phyloP scores from a whole-genome alignment of 2,797 vertebrate species.

The Eidolon dupreanum region DNA sequence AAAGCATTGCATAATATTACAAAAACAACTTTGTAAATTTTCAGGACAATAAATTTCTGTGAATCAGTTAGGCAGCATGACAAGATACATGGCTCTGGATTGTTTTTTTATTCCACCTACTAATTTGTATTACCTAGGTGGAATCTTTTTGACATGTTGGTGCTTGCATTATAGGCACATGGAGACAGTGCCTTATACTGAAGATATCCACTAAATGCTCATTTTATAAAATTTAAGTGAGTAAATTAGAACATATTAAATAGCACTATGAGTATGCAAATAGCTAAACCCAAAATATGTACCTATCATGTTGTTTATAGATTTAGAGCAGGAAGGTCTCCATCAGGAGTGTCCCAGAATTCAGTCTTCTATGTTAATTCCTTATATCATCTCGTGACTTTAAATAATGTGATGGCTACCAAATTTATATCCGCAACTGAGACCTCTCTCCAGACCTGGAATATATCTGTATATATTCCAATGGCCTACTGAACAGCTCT shows the following conservation, averaged over 20 bases:
- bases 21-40: conserved; percentile 48
- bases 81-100: neutral
- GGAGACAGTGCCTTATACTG: neutral
- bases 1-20: conserved; percentile 43
- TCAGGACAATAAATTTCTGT: conserved; percentile 10
- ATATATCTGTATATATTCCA: neutral
- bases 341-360: neutral
- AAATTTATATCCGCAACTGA: neutral
- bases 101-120: neutral
- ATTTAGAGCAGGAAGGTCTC: neutral
- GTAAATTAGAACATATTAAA: neutral
- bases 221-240: neutral
- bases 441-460: neutral
- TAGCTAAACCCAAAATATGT: neutral
- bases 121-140: neutral
- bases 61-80: neutral
- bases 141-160: neutral
- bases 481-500: neutral
- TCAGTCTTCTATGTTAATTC: conserved; percentile 8
- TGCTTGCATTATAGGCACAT: neutral
- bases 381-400: neutral
- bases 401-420: conserved; percentile 22
- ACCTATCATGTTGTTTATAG: neutral
- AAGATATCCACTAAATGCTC: neutral
- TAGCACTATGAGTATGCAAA: neutral